Base-by-base conservation (phyloP, 1,140 invertebrate genomes). In the Drosophila willistoni region DNA sequence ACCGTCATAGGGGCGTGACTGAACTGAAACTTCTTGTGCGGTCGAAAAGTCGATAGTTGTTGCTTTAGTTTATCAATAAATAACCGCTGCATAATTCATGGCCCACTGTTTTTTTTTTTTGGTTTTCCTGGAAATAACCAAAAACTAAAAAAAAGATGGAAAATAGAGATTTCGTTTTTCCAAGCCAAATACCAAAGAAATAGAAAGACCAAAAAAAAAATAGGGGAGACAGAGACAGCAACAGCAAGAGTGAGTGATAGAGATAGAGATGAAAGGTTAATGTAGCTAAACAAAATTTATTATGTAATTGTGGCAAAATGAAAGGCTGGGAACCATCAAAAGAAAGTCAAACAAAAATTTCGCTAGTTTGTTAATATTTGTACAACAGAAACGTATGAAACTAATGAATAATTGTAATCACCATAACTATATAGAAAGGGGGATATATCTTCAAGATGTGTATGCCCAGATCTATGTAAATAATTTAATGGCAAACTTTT, bases 41-140 rank as follows among this genome's bases (percentile, higher is more conserved):
- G 73, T 29, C 64, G 22, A 51, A 51, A 22, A 17, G 44, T 14
- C 33, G 54, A 25, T 42, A 51, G 36, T 34, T 54, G 69, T 55
- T 33, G 61, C 47, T 39, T 12, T 12, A 73, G 64, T 51, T 73
- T 73, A 68, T 60, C 69, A 25, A 75, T 72, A 75, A 72, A 67
- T 67, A 74, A 67, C 68, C 36, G 17, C 42, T 29, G 12, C 36
- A 69, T 69, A 69, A 64, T 56, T 69, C 39, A 57, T 42, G 47
- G 57, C 47, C 34, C 59, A 60, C 55, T n/a, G 34, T 17, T 61
- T 6, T 29, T 29, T 29, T 29, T 29, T 29, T 1, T 29, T 4
- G 61, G 64, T 17, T 61, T 66, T 72, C 25, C 19, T 19, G 10
- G 36, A 54, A 51, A 54, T 13, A 33, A 41, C n/a, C 29, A 59